Conservation (phyloP, 2,888 invertebrate genomes). For the Catonia carolina region DNA sequence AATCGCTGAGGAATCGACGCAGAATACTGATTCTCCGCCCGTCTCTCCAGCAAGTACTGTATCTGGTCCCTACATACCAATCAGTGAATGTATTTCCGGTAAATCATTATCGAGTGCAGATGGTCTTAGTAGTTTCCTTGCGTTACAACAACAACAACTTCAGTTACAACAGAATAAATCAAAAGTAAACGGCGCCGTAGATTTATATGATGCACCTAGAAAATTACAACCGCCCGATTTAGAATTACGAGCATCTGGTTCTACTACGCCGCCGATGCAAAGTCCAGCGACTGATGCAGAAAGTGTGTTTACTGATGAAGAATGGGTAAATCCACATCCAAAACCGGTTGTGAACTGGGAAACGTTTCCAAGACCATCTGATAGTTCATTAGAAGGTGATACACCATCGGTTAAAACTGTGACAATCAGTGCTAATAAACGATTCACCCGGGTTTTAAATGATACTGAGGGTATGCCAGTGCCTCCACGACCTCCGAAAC, state of each 20-base stretch:
- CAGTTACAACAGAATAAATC: background rate
- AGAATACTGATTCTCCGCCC: conserved; percentile 51
- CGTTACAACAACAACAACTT: conserved; percentile 19
- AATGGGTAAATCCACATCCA: conserved; percentile 51
- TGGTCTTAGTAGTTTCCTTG: conserved; percentile 29
- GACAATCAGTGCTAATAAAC: conserved; percentile 22
- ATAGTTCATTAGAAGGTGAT: conserved; percentile 48
- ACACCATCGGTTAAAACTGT: conserved; percentile 13
- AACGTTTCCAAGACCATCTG: conserved; percentile 49
- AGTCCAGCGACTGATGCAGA: conserved; percentile 58
- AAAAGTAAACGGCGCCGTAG: background rate
- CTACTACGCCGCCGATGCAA: conserved; percentile 48
- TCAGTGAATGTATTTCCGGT: conserved; percentile 88
- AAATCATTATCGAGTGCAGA: conserved; percentile 38
- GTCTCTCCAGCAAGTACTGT: conserved; percentile 54
- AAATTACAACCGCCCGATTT: conserved; percentile 34
- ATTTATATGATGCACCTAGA: conserved; percentile 38
- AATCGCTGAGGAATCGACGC: conserved; percentile 40
- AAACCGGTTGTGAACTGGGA: conserved; percentile 45
- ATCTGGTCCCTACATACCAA: conserved; percentile 83
- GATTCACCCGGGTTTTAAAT: conserved; percentile 27
- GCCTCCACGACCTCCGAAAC: conserved; percentile 72
- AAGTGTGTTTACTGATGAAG: conserved; percentile 63
- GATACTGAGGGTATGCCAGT: conserved; percentile 27
- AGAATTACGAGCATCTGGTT: conserved; percentile 31